Percentiles rank a stretch among this genome's conserved stretches.
These are phyloP conservation scores for Buathra laborator DNA, from an alignment of 2,888 invertebrate species.

Conservation along the genomic window DNA sequence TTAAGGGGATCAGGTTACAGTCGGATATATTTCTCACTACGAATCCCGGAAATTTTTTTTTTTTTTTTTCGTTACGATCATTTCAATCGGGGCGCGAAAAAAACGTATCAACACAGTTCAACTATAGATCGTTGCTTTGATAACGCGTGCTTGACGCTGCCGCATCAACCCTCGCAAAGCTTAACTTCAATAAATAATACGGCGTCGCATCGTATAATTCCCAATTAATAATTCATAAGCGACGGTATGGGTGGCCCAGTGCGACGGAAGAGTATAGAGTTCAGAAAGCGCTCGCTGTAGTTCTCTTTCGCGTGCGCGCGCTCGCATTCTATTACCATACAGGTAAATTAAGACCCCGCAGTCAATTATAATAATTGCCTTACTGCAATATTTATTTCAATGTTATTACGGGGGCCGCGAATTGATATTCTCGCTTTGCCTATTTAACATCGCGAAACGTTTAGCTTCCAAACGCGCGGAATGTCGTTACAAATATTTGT, in stretches of 20 bases:
- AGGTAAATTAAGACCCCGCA: slow-evolving; percentile 75
- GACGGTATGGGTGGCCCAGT: slow-evolving; percentile 73
- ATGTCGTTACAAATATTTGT: too few species aligned
- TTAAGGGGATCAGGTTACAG: not conserved
- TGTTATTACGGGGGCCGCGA: not conserved
- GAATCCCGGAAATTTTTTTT: not conserved
- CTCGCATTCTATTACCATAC: slow-evolving; percentile 74
- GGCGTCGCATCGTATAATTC: slow-evolving; percentile 69
- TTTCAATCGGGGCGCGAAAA: not conserved
- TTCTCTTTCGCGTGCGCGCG: slow-evolving; percentile 41
- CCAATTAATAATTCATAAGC: slow-evolving; percentile 81
- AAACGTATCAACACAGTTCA: not conserved
- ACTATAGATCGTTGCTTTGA: slow-evolving; percentile 26
- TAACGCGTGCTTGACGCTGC: slow-evolving; percentile 52
- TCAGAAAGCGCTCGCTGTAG: slow-evolving; percentile 42
- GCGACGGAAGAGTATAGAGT: slow-evolving; percentile 38
- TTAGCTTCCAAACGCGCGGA: not conserved
- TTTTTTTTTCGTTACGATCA: too few species aligned
- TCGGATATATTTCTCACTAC: too few species aligned
- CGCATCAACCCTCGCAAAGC: slow-evolving; percentile 54
- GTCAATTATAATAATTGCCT: slow-evolving; percentile 78
- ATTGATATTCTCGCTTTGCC: slow-evolving; percentile 1
- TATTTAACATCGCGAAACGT: not conserved
- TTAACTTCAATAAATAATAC: slow-evolving; percentile 77
- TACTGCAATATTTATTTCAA: slow-evolving; percentile 75